These are phyloP conservation scores for Acleris cristana DNA, from an alignment of 2,888 invertebrate genomes.

Conservation along the genomic window DNA sequence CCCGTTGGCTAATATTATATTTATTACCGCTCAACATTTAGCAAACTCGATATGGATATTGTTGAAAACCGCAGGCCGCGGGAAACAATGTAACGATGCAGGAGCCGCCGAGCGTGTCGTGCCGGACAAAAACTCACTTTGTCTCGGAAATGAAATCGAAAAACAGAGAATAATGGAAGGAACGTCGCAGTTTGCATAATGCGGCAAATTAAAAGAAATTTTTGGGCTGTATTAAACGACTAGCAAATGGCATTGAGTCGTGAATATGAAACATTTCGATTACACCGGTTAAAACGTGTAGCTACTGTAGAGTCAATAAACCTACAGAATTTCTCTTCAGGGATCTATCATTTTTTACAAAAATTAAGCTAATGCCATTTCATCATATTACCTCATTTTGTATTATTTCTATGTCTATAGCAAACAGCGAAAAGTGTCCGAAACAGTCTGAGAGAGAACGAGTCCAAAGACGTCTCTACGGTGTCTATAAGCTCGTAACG, in stretches of 20 bases:
- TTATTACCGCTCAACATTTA: conserved; percentile 63
- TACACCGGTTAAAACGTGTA: neutral
- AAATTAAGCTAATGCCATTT: neutral
- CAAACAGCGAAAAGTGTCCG: no score
- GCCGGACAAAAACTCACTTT: conserved; percentile 75
- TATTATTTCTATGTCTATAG: no score
- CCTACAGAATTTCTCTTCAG: no score
- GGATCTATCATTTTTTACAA: neutral
- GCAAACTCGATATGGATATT: conserved; percentile 63
- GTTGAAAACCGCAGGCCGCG: conserved; percentile 69
- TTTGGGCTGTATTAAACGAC: conserved; percentile 65
- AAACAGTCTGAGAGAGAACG: no score
- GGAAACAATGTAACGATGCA: conserved; percentile 67
- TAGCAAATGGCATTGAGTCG: conserved; percentile 55
- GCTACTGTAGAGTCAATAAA: no score
- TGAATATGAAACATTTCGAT: neutral
- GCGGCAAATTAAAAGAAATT: conserved; percentile 76
- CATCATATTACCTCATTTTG: no score
- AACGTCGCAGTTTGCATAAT: conserved; percentile 72
- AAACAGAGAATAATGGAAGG: conserved; percentile 70
- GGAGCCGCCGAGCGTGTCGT: conserved; percentile 69
- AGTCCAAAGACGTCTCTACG: conserved; percentile 47
- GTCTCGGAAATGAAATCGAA: conserved; percentile 75
- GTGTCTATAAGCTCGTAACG: conserved; percentile 55
- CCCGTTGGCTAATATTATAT: conserved; percentile 35